Evolutionary conservation across 2,797 vertebrate species (phyloP).

Genomic region (Pagetopsis macropterus): DNA sequence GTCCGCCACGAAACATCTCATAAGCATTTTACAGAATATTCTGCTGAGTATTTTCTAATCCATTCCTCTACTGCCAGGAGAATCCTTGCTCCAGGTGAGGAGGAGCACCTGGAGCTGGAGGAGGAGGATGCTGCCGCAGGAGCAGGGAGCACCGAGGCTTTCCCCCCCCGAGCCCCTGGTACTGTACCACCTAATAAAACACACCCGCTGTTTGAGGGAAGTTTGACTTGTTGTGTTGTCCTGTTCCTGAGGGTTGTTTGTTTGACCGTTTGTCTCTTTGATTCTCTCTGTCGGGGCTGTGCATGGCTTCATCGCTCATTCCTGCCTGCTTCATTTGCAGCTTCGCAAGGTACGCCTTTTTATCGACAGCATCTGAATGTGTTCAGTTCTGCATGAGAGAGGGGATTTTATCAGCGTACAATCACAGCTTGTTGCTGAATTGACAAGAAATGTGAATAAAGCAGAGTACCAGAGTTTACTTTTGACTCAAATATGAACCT

Average conservation of each 20-base stretch:
- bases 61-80: slow-evolving; percentile 81
- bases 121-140: slow-evolving; percentile 89
- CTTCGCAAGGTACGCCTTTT: slow-evolving; percentile 83
- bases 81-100: slow-evolving; percentile 97
- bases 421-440: background rate
- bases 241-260: slow-evolving; percentile 29
- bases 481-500: background rate
- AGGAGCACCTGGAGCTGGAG: slow-evolving; percentile 96
- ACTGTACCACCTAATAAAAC: background rate
- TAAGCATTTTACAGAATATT: background rate
- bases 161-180: slow-evolving; percentile 91
- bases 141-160: slow-evolving; percentile 87
- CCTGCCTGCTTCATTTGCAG: slow-evolving; percentile 75
- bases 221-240: slow-evolving; percentile 14
- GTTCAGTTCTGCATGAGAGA: background rate
- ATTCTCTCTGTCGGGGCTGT: slow-evolving; percentile 64
- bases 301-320: slow-evolving; percentile 83
- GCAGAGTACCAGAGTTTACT: background rate
- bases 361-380: background rate
- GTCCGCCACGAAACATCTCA: background rate
- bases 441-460: background rate
- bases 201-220: background rate
- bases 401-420: background rate
- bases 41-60: background rate
- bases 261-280: slow-evolving; percentile 51